Evolutionary conservation across 2,113 vertebrate genomes (phyloP), one percentile per base, ranked within the genome.

Genomic region (Triplophysa siluroides): DNA sequence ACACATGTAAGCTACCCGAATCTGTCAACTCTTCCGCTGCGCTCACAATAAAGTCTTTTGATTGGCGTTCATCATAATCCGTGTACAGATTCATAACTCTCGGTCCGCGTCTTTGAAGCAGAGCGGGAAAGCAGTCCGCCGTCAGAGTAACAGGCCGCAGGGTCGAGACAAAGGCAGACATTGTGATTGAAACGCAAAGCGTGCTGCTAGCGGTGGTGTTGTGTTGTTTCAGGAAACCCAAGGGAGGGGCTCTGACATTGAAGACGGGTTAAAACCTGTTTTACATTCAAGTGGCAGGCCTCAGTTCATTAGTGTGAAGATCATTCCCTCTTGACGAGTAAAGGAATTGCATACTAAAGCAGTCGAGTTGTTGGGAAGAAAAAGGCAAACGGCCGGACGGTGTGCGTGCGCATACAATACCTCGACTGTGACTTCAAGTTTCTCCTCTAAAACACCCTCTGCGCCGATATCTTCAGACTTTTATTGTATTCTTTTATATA

Each of bases 231-330:
- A 90, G 84, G 88, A 87, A 88, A 88, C 92, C 90, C 91, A 82
- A 89, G 91, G 91, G 91, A 93, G 90, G 88, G 92, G 90, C 91
- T 91, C 89, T 94, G 93, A 94, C 93, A 94, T 94, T 94, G 93
- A 94, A 92, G 91, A 92, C 89, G 91, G 93, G 92, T 93, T 93
- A 93, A 94, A 92, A 92, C 91, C 92, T 93, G 92, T 91, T 94
- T 94, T 93, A 94, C 91, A 93, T 94, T 94, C 93, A 91, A 92
- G 90, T 92, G 92, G 93, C 92, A 92, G 91, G 90, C 87, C 92
- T 86, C 82, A 90, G 90, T 93, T 93, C 92, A 93, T 94, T 94
- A 94, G 92, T 93, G 92, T 93, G 92, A 89, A 91, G 92, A 93
- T 94, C 93, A 92, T 92, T 93, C 93, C 76, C 91, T 93, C 91